A percentile compares a stretch with the other conserved stretches of the same genome.
phyloP scores from a whole-genome alignment of 2,888 invertebrate genomes.

The Phlogophora meticulosa region DNA sequence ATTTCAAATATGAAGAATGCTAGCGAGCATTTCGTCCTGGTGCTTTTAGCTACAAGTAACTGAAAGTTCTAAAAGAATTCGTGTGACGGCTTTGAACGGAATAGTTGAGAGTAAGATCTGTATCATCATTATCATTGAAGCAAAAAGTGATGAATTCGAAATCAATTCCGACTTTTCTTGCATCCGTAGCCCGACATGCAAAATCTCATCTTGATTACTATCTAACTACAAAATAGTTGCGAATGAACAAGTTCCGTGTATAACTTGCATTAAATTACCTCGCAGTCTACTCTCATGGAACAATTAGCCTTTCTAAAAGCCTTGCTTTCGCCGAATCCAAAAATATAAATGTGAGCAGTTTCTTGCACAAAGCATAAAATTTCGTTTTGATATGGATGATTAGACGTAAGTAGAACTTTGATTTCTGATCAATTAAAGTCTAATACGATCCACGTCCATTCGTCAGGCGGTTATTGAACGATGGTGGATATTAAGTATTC shows the following conservation, averaged over 20 bases:
- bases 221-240: constrained; percentile 65
- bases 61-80: too few relatives aligned
- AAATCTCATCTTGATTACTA: constrained; percentile 41
- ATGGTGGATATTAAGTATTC: constrained; percentile 70
- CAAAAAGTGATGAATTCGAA: constrained; percentile 4
- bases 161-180: constrained; percentile 30
- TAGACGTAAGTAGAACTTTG: constrained; percentile 39
- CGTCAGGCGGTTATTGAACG: constrained; percentile 54
- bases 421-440: constrained; percentile 32
- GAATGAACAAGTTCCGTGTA: constrained; percentile 75
- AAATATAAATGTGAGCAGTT: constrained; percentile 68
- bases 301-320: constrained; percentile 79
- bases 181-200: constrained; percentile 16
- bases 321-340: constrained; percentile 78
- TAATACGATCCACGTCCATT: constrained; percentile 28
- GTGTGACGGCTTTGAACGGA: neutral
- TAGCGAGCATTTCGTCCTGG: neutral
- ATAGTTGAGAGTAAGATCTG: neutral
- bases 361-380: constrained; percentile 67
- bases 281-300: constrained; percentile 74
- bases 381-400: constrained; percentile 62
- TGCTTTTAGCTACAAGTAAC: neutral
- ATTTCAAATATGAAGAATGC: neutral
- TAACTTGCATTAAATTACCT: constrained; percentile 73
- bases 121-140: constrained; percentile 1